Evolutionary conservation across 2,888 invertebrate genomes (phyloP).

Genomic region (Gari tellinella): DNA sequence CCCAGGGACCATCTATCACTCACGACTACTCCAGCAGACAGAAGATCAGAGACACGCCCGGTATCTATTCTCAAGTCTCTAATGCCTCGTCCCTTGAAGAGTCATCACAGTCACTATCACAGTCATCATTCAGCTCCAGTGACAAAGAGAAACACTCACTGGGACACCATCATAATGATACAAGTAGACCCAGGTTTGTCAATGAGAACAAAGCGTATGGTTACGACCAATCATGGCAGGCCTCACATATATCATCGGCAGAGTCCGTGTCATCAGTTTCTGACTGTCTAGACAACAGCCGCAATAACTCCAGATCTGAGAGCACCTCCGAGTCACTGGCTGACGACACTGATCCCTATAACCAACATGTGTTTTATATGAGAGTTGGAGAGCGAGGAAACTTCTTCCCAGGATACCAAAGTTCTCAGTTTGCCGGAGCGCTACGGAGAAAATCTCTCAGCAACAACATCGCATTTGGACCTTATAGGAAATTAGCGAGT

Average conservation of each 20-base stretch:
- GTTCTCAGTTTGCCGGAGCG: too few relatives aligned
- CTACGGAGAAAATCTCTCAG: too few relatives aligned
- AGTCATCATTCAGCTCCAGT: conserved; percentile 41
- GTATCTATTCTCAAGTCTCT: not conserved
- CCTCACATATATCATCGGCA: conserved; percentile 28
- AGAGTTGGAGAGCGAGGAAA: too few relatives aligned
- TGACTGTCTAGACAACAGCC: conserved; percentile 14
- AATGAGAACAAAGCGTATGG: too few relatives aligned
- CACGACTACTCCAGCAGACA: too few relatives aligned
- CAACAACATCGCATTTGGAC: too few relatives aligned
- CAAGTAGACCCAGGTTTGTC: not conserved
- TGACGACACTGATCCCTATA: not conserved
- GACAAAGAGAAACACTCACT: conserved; percentile 25
- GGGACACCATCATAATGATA: not conserved
- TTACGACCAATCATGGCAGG: conserved; percentile 1
- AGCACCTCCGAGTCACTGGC: too few relatives aligned
- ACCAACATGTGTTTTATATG: not conserved
- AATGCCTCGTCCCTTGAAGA: conserved; percentile 38
- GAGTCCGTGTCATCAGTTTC: conserved; percentile 24
- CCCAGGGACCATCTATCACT: too few relatives aligned
- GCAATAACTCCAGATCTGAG: too few relatives aligned
- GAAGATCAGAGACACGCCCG: too few relatives aligned
- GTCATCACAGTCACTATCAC: conserved; percentile 37
- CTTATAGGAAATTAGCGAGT: too few relatives aligned
- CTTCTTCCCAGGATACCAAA: too few relatives aligned